Evolutionary conservation across 2,797 vertebrate species (phyloP), one percentile per base, ranked within the genome.

Genomic region (Lepus oiostolus): DNA sequence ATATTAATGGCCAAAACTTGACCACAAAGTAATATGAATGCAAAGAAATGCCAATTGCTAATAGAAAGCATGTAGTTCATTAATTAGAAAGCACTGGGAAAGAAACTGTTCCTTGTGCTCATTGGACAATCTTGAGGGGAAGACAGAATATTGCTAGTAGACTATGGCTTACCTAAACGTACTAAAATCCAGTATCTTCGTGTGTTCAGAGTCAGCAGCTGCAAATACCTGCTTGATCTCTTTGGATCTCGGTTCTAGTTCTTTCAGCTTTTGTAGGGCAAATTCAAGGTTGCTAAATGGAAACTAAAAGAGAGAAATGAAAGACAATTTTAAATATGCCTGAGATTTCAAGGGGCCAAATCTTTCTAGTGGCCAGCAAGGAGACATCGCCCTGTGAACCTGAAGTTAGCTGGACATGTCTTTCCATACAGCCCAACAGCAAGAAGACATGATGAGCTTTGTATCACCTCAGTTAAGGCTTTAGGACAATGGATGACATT

Each of bases 241-340:
- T 93, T 91, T 98, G 94, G 98, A 98, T 95, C 94, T 98, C 85
- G 98, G 97, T 97, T 98, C 97, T 0, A 97, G 96, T 13, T 96
- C 98, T 91, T 98, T 99, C 75, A 99, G 96, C 96, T 99, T 99
- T 96, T 98, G 98, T 95, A 99, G 83, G 96, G 99, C 98, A 83
- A 90, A 95, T 91, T 97, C 97, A 74, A 98, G 30, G 81, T 99
- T 98, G 96, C 99, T 98, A 97, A 96, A 94, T 67, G 99, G 98
- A 97, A 99, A 99, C 99, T 99, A 95, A 2, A 94, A 80, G 95
- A n/a, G 97, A 26, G 42, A 90, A 52, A 75, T 77, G 38, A 96
- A 95, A 81, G 86, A n/a, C n/a, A 81, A 68, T 68, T 79, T 95
- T 83, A 90, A 95, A 84, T 28, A 92, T 76, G 38, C 24, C 50